These are phyloP conservation scores for Ctenochaetus hawaiiensis DNA, from an alignment of 2,797 vertebrate species.

Conservation along the genomic window DNA sequence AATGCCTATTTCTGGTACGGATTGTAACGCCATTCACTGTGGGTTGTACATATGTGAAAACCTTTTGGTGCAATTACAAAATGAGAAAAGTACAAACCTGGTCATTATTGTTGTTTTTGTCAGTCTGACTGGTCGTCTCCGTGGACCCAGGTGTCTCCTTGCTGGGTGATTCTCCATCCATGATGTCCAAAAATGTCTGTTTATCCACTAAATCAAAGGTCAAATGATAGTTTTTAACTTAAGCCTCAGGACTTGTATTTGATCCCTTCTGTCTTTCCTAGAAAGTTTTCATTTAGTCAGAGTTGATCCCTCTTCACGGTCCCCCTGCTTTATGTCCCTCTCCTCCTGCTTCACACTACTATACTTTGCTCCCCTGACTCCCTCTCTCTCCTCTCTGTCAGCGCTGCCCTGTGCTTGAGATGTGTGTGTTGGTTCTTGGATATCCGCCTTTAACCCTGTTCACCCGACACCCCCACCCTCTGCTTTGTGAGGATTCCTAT, in stretches of 20 bases:
- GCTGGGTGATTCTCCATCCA: conserved; percentile 67
- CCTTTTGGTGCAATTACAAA: neutral
- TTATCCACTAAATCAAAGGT: conserved; percentile 28
- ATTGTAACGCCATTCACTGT: neutral
- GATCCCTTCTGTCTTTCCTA: neutral
- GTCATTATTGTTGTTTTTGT: conserved; percentile 66
- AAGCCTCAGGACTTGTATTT: neutral
- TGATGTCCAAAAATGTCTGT: conserved; percentile 35
- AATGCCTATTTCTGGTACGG: conserved; percentile 16
- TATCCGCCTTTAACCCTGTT: conserved; percentile 54
- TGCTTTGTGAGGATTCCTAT: conserved; percentile 71
- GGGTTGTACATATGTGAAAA: neutral
- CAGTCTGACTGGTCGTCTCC: conserved; percentile 42
- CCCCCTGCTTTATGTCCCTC: conserved; percentile 8
- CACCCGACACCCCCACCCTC: conserved; percentile 63
- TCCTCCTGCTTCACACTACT: conserved; percentile 27
- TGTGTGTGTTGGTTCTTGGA: conserved; percentile 58
- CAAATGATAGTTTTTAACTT: conserved; percentile 9
- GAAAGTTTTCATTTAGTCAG: conserved; percentile 33
- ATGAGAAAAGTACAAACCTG: conserved; percentile 50
- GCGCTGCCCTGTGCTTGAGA: conserved; percentile 40
- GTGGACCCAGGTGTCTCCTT: conserved; percentile 47
- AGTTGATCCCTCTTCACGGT: conserved; percentile 5
- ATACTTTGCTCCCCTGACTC: conserved; percentile 5
- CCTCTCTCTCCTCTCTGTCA: conserved; percentile 35